These are phyloP conservation scores for Podarcis lilfordi DNA, from an alignment of 2,797 vertebrate species.

Conservation along the genomic window DNA sequence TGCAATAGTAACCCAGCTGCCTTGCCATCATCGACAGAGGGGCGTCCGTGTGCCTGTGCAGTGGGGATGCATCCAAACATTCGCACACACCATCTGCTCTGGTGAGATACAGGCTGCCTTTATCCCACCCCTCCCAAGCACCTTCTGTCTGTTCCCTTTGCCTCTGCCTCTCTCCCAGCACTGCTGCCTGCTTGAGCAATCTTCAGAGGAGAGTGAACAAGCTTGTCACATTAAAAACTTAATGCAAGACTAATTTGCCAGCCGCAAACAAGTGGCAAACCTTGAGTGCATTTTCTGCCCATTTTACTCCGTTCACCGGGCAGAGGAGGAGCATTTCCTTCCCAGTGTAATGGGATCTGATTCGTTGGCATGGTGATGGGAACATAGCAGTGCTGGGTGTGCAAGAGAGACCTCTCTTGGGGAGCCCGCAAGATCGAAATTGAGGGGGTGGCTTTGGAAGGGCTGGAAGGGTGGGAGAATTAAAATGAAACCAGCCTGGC, in stretches of 20 bases:
- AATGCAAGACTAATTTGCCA: slow-evolving; percentile 44
- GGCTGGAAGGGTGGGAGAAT: rapidly evolving
- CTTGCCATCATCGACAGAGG: neutral
- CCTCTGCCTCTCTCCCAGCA: neutral
- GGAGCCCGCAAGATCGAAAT: neutral
- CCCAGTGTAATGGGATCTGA: rapidly evolving
- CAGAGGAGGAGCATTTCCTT: neutral
- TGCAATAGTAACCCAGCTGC: rapidly evolving
- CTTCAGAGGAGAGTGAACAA: neutral
- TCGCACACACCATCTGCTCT: slow-evolving; percentile 31
- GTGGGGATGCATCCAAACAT: slow-evolving; percentile 4
- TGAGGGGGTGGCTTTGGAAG: rapidly evolving
- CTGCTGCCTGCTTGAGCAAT: neutral
- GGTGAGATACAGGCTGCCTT: rapidly evolving
- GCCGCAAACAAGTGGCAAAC: slow-evolving; percentile 21
- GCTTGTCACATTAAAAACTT: slow-evolving; percentile 31
- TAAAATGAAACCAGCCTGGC: neutral
- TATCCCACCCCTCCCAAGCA: neutral
- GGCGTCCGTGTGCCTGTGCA: neutral
- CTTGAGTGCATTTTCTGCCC: slow-evolving; percentile 33
- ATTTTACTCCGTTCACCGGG: neutral
- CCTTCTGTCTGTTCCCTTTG: slow-evolving; percentile 15
- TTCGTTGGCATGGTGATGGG: rapidly evolving
- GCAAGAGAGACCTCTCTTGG: rapidly evolving
- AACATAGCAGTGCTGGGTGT: neutral